Conservation (phyloP, 2,113 vertebrate species). For the Lepisosteus oculatus region DNA sequence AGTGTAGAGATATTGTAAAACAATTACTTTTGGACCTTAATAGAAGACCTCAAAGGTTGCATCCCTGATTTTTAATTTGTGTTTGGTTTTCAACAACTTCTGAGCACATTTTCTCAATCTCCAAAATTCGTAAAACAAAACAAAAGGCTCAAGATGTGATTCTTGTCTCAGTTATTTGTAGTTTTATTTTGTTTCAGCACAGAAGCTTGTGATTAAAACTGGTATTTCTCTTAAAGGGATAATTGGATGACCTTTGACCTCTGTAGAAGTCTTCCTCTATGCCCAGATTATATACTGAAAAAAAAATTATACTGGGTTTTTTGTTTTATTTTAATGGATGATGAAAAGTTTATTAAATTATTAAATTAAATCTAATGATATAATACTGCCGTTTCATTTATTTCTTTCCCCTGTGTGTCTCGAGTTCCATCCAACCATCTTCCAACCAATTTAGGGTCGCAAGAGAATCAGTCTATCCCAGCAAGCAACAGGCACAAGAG, state of each 20-base stretch:
- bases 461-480: too few relatives aligned
- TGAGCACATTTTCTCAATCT: not conserved
- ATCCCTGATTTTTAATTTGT: too few relatives aligned
- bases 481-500: too few relatives aligned
- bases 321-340: slow-evolving; percentile 56
- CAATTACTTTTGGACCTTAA: too few relatives aligned
- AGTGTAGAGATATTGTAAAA: too few relatives aligned
- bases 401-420: not conserved
- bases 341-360: slow-evolving; percentile 66
- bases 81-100: not conserved
- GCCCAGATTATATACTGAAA: slow-evolving; percentile 34
- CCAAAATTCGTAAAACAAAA: not conserved
- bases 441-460: too few relatives aligned
- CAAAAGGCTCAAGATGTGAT: slow-evolving; percentile 32
- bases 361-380: slow-evolving; percentile 55
- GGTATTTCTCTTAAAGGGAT: slow-evolving; percentile 70
- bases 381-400: slow-evolving; percentile 22
- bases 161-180: slow-evolving; percentile 40
- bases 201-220: slow-evolving; percentile 41
- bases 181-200: slow-evolving; percentile 53
- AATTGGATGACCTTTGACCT: slow-evolving; percentile 66
- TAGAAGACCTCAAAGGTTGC: too few relatives aligned
- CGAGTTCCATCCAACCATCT: too few relatives aligned
- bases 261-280: slow-evolving; percentile 76
- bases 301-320: slow-evolving; percentile 37